phyloP scores from a whole-genome alignment of 2,888 invertebrate species.

The Cyaniris semiargus region DNA sequence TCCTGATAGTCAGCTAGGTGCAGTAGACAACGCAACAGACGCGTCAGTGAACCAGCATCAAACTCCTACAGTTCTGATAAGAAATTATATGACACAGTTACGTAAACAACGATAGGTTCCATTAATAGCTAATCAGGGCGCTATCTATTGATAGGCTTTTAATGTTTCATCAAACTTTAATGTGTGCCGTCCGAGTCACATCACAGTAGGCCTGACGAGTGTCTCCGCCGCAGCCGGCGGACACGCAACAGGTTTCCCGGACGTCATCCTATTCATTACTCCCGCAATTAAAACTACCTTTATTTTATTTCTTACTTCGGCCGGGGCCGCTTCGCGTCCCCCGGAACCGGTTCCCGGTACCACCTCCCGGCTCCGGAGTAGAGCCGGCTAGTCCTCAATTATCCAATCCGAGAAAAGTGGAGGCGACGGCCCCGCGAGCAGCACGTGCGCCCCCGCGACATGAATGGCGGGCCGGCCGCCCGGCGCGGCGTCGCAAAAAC shows the following conservation, averaged over 20 bases:
- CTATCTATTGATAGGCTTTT: slow-evolving; percentile 1
- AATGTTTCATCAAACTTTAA: slow-evolving; percentile 23
- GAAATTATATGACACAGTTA: neutral
- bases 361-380: slow-evolving; percentile 46
- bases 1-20: neutral
- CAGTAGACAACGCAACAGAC: too few relatives aligned
- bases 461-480: slow-evolving; percentile 70
- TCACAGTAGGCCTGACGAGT: neutral
- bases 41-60: neutral
- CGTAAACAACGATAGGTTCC: neutral
- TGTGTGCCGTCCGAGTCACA: neutral
- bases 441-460: slow-evolving; percentile 66
- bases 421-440: slow-evolving; percentile 59
- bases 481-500: slow-evolving; percentile 73
- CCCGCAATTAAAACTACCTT: slow-evolving; percentile 36
- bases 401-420: slow-evolving; percentile 57
- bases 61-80: neutral
- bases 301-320: slow-evolving; percentile 39
- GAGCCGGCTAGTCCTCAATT: slow-evolving; percentile 57
- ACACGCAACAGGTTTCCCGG: slow-evolving; percentile 9
- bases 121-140: slow-evolving; percentile 9
- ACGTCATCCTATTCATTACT: slow-evolving; percentile 20
- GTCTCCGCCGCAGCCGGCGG: neutral
- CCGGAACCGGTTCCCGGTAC: slow-evolving; percentile 56
- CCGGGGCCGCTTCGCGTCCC: slow-evolving; percentile 46